phyloP scores from a whole-genome alignment of 2,888 invertebrate genomes.

The Hirtodrosophila duncani region DNA sequence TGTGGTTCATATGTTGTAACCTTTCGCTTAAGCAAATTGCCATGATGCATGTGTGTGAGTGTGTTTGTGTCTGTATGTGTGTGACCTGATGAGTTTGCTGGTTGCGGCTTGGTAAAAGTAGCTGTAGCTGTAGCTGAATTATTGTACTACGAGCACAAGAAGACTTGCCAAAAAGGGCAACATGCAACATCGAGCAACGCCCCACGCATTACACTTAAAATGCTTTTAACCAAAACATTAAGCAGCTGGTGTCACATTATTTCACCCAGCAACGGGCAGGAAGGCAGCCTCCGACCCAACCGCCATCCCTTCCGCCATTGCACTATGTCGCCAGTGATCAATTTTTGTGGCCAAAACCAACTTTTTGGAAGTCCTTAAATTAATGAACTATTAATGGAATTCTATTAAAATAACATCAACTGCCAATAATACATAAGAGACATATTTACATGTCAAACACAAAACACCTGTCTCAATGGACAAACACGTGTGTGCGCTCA shows the following conservation, averaged over 20 bases:
- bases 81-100: slow-evolving; percentile 41
- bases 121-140: slow-evolving; percentile 40
- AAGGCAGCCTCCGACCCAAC: slow-evolving; percentile 34
- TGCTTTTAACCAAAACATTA: slow-evolving; percentile 72
- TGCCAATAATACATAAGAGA: too few species aligned
- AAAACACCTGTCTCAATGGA: too few species aligned
- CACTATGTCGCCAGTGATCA: too few species aligned
- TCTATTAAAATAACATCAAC: too few species aligned
- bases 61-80: slow-evolving; percentile 18
- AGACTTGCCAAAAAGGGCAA: slow-evolving; percentile 31
- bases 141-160: slow-evolving; percentile 28
- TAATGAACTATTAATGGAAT: too few species aligned
- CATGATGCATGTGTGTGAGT: slow-evolving; percentile 21
- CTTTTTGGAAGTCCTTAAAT: too few species aligned
- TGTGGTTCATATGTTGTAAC: slow-evolving; percentile 55
- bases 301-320: too few species aligned
- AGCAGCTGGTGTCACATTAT: slow-evolving; percentile 71
- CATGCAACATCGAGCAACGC: slow-evolving; percentile 30
- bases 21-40: slow-evolving; percentile 67
- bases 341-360: too few species aligned
- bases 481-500: too few species aligned
- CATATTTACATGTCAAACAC: too few species aligned
- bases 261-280: slow-evolving; percentile 41
- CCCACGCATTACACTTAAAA: slow-evolving; percentile 65
- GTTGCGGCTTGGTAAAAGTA: slow-evolving; percentile 1